A percentile compares a stretch with the other conserved stretches of the same genome.
Evolutionary conservation across 2,888 invertebrate species (phyloP).

Genomic region (Lordiphosa andalusiaca): DNA sequence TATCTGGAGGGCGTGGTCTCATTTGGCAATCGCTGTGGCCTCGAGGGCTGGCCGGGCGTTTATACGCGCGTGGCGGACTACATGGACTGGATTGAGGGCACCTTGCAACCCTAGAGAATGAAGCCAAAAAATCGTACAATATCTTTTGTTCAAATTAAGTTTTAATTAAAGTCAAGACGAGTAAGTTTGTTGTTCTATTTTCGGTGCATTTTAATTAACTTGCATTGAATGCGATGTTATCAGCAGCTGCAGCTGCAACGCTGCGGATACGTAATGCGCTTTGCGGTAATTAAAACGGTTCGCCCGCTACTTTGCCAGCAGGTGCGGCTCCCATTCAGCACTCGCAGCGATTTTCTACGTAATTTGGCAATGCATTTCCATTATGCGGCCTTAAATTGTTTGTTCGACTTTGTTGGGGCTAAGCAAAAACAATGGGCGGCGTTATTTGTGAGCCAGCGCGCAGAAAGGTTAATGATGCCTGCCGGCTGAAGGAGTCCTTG

Average conservation of each 20-base stretch:
- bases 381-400: constrained; percentile 65
- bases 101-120: constrained; percentile 77
- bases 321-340: constrained; percentile 36
- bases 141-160: constrained; percentile 49
- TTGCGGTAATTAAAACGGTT: constrained; percentile 70
- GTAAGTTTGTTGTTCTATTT: constrained; percentile 5
- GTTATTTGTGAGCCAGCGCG: constrained; percentile 28
- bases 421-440: constrained; percentile 57
- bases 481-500: constrained; percentile 17
- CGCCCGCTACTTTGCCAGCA: constrained; percentile 26
- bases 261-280: constrained; percentile 68
- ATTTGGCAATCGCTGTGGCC: constrained; percentile 81
- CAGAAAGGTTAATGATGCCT: constrained; percentile 69
- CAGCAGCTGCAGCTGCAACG: constrained; percentile 53
- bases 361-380: constrained; percentile 75
- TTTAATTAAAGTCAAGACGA: constrained; percentile 60
- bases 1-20: constrained; percentile 81
- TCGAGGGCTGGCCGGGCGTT: constrained; percentile 85
- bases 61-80: constrained; percentile 85
- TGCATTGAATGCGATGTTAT: constrained; percentile 66
- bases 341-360: constrained; percentile 68
- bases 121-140: background rate
- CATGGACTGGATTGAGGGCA: constrained; percentile 85
- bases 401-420: constrained; percentile 45
- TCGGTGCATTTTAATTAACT: constrained; percentile 61